A percentile compares a stretch with the other conserved stretches of the same genome.
Evolutionary conservation across 2,888 invertebrate species (phyloP).

Genomic region (Alcis repandata): DNA sequence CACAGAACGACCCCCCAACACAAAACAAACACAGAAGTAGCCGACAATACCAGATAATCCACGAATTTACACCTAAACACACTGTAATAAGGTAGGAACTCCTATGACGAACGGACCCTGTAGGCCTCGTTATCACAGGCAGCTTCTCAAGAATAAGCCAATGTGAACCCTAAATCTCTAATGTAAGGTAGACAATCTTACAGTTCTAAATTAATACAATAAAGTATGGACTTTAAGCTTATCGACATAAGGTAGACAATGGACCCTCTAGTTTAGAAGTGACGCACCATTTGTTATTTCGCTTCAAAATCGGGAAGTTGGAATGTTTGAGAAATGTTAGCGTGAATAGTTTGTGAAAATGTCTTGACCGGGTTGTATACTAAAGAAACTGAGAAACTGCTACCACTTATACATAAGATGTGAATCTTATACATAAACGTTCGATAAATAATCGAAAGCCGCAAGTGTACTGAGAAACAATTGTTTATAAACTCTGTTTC

Average conservation of each 20-base stretch:
- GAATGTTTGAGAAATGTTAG: slow-evolving; percentile 8
- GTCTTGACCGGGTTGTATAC: slow-evolving; percentile 8
- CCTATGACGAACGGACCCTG: slow-evolving; percentile 33
- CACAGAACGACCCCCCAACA: slow-evolving; percentile 61
- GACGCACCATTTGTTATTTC: slow-evolving; percentile 51
- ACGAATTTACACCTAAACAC: slow-evolving; percentile 39
- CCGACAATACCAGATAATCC: slow-evolving; percentile 76
- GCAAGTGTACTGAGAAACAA: too few species aligned
- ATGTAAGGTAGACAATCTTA: slow-evolving; percentile 41
- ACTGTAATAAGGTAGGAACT: slow-evolving; percentile 45
- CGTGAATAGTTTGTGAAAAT: background rate
- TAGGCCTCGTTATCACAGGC: slow-evolving; percentile 20
- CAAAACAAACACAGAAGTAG: slow-evolving; percentile 57
- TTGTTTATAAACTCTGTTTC: too few species aligned
- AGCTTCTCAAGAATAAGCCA: slow-evolving; percentile 24
- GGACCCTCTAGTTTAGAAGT: slow-evolving; percentile 38
- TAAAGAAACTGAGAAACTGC: background rate
- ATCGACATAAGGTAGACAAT: slow-evolving; percentile 35
- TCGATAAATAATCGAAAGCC: too few species aligned
- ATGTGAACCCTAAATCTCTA: slow-evolving; percentile 28
- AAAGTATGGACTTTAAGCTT: slow-evolving; percentile 35
- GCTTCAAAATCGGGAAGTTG: slow-evolving; percentile 29
- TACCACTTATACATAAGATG: background rate
- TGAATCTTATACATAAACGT: too few species aligned
- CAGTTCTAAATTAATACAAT: slow-evolving; percentile 38